phyloP scores from a whole-genome alignment of 2,113 vertebrate genomes.

The Oreamnos americanus region DNA sequence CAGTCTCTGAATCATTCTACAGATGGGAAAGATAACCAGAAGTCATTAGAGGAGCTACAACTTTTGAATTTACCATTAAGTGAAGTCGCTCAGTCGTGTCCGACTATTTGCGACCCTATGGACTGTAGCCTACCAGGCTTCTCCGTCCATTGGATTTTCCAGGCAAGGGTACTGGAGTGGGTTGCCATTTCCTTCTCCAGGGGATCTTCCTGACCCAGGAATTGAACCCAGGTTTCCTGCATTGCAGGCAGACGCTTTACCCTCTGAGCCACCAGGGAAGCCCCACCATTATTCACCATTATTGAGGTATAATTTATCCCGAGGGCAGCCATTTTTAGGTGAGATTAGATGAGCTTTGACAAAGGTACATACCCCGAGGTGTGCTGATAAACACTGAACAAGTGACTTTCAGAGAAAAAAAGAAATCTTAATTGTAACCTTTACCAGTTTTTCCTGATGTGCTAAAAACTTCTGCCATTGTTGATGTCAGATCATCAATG shows the following conservation, averaged over 20 bases:
- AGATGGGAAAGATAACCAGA: background rate
- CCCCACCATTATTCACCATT: background rate
- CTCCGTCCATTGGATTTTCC: too few species aligned
- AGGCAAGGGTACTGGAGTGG: too few species aligned
- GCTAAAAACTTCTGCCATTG: background rate
- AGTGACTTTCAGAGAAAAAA: background rate
- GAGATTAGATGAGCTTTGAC: background rate
- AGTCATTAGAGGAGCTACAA: background rate
- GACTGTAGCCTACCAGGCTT: too few species aligned
- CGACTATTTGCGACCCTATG: too few species aligned
- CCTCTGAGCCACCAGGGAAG: too few species aligned
- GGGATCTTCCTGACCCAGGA: too few species aligned
- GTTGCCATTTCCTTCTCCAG: too few species aligned
- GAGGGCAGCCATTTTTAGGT: background rate
- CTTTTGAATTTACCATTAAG: background rate
- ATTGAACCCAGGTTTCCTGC: too few species aligned
- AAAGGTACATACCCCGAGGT: accelerated
- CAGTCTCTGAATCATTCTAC: background rate
- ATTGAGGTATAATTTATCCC: background rate
- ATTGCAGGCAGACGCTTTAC: too few species aligned
- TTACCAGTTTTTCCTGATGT: background rate
- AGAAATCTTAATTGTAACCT: background rate
- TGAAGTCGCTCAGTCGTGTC: too few species aligned
- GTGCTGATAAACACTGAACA: background rate
- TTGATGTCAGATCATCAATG: background rate